Conservation (phyloP, 2,888 invertebrate genomes). For the Laspeyria flexula region DNA sequence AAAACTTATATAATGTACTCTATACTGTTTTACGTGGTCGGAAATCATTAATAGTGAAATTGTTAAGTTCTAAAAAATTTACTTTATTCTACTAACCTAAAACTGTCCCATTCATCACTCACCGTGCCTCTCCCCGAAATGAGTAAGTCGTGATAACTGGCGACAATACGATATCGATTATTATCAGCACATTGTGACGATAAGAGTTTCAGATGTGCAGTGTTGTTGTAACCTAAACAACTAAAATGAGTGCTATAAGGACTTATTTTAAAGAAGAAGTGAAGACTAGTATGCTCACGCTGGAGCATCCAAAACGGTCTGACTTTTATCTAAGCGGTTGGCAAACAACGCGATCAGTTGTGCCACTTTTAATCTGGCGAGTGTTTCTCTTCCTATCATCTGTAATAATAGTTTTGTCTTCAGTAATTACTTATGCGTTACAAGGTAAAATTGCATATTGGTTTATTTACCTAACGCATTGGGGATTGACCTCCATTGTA, state of each 20-base stretch:
- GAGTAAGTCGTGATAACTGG: slow-evolving; percentile 47
- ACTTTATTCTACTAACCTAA: background rate
- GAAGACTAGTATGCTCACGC: slow-evolving; percentile 59
- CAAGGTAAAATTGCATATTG: slow-evolving; percentile 62
- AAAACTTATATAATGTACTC: too few species aligned
- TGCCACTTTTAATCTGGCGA: slow-evolving; percentile 72
- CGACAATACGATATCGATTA: slow-evolving; percentile 38
- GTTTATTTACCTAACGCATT: slow-evolving; percentile 85
- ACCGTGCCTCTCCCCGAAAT: slow-evolving; percentile 49
- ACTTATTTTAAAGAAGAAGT: slow-evolving; percentile 70
- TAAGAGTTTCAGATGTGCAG: slow-evolving; percentile 40
- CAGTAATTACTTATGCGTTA: slow-evolving; percentile 61
- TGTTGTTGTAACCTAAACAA: slow-evolving; percentile 35
- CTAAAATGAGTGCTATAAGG: slow-evolving; percentile 68
- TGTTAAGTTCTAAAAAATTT: too few species aligned
- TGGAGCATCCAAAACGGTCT: slow-evolving; percentile 68
- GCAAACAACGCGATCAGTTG: slow-evolving; percentile 72
- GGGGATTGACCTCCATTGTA: slow-evolving; percentile 74
- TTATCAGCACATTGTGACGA: slow-evolving; percentile 47
- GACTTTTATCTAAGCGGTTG: slow-evolving; percentile 77
- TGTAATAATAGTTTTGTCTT: slow-evolving; percentile 65
- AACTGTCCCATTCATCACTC: background rate
- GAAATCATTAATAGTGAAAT: too few species aligned
- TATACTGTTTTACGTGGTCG: too few species aligned
- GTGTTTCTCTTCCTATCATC: slow-evolving; percentile 66